Percentiles rank a stretch among this genome's conserved stretches.
These are phyloP conservation scores for Phymanthus crucifer DNA, from an alignment of 92 coral and sea anemone genomes.

Conservation along the genomic window DNA sequence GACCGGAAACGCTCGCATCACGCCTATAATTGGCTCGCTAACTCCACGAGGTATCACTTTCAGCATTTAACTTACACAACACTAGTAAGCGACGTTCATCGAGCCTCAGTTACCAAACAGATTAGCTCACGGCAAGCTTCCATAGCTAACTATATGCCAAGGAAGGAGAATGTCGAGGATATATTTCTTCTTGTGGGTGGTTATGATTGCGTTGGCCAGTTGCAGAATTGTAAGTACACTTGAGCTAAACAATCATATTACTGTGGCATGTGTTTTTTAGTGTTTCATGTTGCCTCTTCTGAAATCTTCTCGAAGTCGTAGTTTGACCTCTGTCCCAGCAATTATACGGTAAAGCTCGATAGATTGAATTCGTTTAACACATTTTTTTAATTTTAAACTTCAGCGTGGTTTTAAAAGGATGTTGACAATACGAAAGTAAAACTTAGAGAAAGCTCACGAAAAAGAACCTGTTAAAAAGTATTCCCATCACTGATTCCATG, in stretches of 20 bases:
- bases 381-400: neutral
- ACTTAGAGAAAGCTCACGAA: neutral
- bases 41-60: neutral
- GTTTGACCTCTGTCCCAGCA: no score
- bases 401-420: neutral
- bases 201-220: neutral
- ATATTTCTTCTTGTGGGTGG: neutral
- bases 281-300: no score
- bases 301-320: no score
- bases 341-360: no score
- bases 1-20: slow-evolving; percentile 16
- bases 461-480: neutral
- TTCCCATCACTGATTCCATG: neutral
- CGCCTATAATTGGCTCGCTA: neutral
- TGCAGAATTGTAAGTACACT: neutral
- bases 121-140: neutral
- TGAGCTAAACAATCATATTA: neutral
- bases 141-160: neutral
- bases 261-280: neutral
- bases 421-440: neutral
- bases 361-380: no score
- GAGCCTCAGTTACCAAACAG: no score
- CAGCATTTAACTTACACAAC: neutral
- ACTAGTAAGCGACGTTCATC: neutral
- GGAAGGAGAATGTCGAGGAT: neutral